These are phyloP conservation scores for Drusus annulatus DNA, from an alignment of 1,140 invertebrate species.

Conservation along the genomic window DNA sequence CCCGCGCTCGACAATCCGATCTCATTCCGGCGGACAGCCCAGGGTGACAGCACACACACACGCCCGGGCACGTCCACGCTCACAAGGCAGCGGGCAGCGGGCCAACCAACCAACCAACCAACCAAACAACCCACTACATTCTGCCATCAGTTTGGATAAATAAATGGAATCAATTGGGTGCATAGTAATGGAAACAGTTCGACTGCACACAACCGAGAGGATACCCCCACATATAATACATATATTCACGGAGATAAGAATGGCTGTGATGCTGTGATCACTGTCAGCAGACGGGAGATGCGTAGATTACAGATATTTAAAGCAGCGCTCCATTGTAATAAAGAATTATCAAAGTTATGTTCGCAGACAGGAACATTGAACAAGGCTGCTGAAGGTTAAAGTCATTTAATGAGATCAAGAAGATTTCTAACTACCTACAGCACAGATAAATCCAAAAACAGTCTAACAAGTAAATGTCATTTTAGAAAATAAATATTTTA, in stretches of 20 bases:
- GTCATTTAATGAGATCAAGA: background rate
- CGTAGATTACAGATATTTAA: constrained; percentile 35
- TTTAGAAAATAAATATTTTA: no score
- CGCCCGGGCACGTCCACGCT: background rate
- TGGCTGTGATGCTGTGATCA: constrained; percentile 29
- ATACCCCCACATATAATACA: background rate
- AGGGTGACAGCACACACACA: constrained; percentile 52
- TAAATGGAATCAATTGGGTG: constrained; percentile 38
- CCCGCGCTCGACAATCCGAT: constrained; percentile 57
- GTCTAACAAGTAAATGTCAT: no score
- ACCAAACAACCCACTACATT: constrained; percentile 17
- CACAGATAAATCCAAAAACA: no score
- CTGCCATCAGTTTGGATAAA: constrained; percentile 27
- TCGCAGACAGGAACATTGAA: background rate
- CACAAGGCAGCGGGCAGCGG: constrained; percentile 14
- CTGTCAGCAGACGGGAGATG: constrained; percentile 27
- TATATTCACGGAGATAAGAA: background rate
- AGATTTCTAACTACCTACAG: no score
- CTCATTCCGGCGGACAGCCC: constrained; percentile 57
- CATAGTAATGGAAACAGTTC: constrained; percentile 16
- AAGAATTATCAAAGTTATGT: background rate
- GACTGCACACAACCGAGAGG: background rate
- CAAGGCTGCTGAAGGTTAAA: background rate
- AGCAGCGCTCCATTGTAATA: constrained; percentile 12
- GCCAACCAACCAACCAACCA: background rate